Base-by-base conservation (phyloP, 2,113 vertebrate species). In the Mixornis gularis region DNA sequence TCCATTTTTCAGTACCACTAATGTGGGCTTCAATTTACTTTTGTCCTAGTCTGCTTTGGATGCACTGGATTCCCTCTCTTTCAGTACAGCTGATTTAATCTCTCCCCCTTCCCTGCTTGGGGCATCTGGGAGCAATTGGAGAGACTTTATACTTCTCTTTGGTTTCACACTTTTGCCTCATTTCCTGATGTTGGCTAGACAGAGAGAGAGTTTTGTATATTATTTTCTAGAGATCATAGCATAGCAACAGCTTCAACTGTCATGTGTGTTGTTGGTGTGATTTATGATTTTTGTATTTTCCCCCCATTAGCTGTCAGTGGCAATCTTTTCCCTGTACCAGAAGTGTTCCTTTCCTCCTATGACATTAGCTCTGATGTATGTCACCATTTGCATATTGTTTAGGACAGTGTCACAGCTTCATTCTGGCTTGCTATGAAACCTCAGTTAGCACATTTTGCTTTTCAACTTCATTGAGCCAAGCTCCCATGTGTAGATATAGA, bases 51-150 rank as follows among this genome's bases (percentile, higher is more conserved):
- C 89, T 16, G 3, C 18, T 85, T 94, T 21, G 12, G 70, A 73
- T 85, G 49, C 41, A 51, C 30, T 63, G 26, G 81, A 53, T 94
- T 92, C 17, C 7, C 44, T 89, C 81, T 90, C 78, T 91, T 95
- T 95, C 85, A 85, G 48, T 51, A 72, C 17, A 74, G 21, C 48
- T 95, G 88, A 93, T 92, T 95, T 85, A 74, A 86, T 94, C 70
- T 87, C 60, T 56, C 24, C 14, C 29, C 77, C 12, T 71, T 90
- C 66, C 26, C 49, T 68, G 48, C n/a, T 65, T 88, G 71, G 85
- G 41, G 85, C 81, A 96, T 85, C 59, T 80, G 89, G 80, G 82
- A 70, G 44, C 55, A 85, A 63, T 52, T 89, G 77, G 24, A 84
- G 48, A 79, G 44, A 86, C 70, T 94, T 85, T 76, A 49, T 56